Evolutionary conservation across 1,140 invertebrate species (phyloP), one percentile per base, ranked within the genome.

Genomic region (Thalassaphorura encarpata): DNA sequence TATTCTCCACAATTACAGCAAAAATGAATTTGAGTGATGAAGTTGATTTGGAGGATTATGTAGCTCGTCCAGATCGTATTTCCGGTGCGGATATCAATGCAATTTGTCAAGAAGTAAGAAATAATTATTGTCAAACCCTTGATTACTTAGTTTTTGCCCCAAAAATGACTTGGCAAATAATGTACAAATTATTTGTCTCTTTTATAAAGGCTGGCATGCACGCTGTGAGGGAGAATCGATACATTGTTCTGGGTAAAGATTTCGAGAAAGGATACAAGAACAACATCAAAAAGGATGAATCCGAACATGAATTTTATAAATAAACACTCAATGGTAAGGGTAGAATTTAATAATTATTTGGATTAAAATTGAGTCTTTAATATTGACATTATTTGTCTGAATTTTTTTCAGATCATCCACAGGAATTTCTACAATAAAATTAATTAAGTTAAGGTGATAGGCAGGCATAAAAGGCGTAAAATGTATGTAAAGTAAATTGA

Each of bases 11-110:
- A 0, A 97, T 99, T 57, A 98, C 96, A 0, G 78, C 86, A 0
- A 97, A 92, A 71, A 99, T 99, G 97, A 99, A 99, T 75, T 76
- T 99, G n/a, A 95, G 90, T 61, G 96, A 99, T 70, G 97, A 99
- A 72, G 94, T 99, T 1, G 97, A 99, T 74, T 73, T 99, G 2
- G 97, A 99, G 71, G 97, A 99, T 76, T 99, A 94, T 75, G 94
- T 99, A 11, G 94, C 96, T 11, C 77, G 97, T 18, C 95, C 97
- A 0, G 97, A 99, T 70, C 88, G 90, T 73, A 97, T 99, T 66
- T 97, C 93, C 55, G 95, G 96, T 45, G 97, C 97, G 46, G 97
- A 99, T 69, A 99, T 99, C 59, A 99, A 99, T 74, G 94, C 96
- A 27, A 99, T 99, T 68, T 99, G 95, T 73, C 97, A 99, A 76